A percentile compares a stretch with the other conserved stretches of the same genome.
These are phyloP conservation scores for Australoheros scitulus DNA, from an alignment of 2,113 vertebrate genomes.

Conservation along the genomic window DNA sequence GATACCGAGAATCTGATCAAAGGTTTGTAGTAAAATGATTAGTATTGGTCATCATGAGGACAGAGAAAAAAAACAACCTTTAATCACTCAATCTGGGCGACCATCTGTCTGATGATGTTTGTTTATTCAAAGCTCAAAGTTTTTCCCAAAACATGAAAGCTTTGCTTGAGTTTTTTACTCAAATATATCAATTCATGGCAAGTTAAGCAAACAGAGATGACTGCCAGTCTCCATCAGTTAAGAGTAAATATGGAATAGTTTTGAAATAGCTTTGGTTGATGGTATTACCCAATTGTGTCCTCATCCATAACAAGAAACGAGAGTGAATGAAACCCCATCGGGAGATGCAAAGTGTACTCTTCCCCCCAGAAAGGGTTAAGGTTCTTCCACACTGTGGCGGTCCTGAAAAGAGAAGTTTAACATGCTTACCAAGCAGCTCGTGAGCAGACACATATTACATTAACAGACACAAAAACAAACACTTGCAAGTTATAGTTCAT, in stretches of 20 bases:
- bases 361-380: conserved; percentile 94
- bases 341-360: conserved; percentile 89
- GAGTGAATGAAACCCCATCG: conserved; percentile 85
- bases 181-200: conserved; percentile 31
- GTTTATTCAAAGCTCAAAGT: conserved; percentile 60
- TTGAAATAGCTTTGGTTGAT: not conserved
- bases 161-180: conserved; percentile 21
- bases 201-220: conserved; percentile 40
- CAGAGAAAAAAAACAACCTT: conserved; percentile 24
- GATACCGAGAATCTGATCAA: not conserved
- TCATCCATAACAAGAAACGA: conserved; percentile 91
- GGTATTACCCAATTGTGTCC: conserved; percentile 86
- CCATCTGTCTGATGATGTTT: conserved; percentile 55
- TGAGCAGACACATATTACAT: not conserved
- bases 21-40: conserved; percentile 2
- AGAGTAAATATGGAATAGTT: conserved; percentile 19
- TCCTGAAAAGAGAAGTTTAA: conserved; percentile 73
- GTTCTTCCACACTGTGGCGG: conserved; percentile 89
- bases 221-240: not conserved
- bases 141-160: conserved; percentile 36
- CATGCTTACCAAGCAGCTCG: not conserved
- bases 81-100: conserved; percentile 39
- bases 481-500: not conserved
- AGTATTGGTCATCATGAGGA: not conserved
- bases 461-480: not conserved